These are phyloP conservation scores for Trogon melanurus DNA, from an alignment of 2,113 vertebrate genomes.

Conservation along the genomic window DNA sequence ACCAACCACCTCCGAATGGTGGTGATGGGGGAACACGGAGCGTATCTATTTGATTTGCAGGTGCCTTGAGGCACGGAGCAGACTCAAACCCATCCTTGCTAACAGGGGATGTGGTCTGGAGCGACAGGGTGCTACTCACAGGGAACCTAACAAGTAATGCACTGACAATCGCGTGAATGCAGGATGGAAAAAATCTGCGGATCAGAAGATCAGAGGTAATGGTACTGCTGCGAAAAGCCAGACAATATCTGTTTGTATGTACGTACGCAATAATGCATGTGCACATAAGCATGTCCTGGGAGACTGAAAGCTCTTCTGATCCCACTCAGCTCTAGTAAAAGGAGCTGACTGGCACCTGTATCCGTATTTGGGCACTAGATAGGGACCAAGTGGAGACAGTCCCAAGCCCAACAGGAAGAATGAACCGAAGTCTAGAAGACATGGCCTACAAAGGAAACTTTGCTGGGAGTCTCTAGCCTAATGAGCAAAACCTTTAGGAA, in stretches of 20 bases:
- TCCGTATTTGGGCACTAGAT: not conserved
- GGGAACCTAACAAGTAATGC: not conserved
- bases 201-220: not conserved
- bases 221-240: not conserved
- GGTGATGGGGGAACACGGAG: not conserved
- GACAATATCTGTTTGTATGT: no score
- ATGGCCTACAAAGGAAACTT: not conserved
- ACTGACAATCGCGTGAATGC: not conserved
- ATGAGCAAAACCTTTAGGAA: not conserved
- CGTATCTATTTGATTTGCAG: not conserved
- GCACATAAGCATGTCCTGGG: not conserved
- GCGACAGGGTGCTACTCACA: accelerated
- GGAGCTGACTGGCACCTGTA: not conserved
- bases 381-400: not conserved
- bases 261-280: not conserved
- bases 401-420: not conserved
- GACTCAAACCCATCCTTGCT: not conserved
- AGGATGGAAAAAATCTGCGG: not conserved
- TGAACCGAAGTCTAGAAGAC: not conserved
- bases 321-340: not conserved
- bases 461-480: not conserved
- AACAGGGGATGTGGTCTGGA: not conserved
- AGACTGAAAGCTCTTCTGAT: not conserved
- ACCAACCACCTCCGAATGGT: not conserved
- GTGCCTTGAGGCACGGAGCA: not conserved